Evolutionary conservation across 1,140 invertebrate genomes (phyloP).

Genomic region (Tetramorium parvispinum): DNA sequence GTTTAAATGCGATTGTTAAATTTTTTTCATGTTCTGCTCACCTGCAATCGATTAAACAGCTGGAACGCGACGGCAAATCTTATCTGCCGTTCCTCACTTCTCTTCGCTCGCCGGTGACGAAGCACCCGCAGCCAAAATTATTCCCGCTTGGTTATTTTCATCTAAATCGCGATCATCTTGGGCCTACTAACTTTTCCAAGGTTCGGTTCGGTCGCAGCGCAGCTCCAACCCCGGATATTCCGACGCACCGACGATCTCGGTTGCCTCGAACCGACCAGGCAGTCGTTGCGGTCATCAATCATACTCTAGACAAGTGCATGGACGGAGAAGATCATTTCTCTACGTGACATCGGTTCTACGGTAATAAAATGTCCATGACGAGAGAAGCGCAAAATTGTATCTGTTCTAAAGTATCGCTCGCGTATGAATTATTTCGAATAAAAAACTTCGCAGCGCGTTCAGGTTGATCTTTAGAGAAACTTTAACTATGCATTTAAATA

Average conservation of each 20-base stretch:
- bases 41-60: conserved; percentile 79
- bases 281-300: conserved; percentile 52
- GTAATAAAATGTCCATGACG: conserved; percentile 11
- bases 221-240: conserved; percentile 38
- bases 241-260: conserved; percentile 14
- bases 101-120: conserved; percentile 22
- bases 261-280: conserved; percentile 20
- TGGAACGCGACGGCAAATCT: conserved; percentile 75
- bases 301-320: conserved; percentile 54
- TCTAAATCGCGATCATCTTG: conserved; percentile 55
- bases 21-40: conserved; percentile 72
- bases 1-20: conserved; percentile 79
- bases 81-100: conserved; percentile 50
- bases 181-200: conserved; percentile 28
- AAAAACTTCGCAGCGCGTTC: neutral
- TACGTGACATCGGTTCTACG: conserved; percentile 2
- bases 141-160: conserved; percentile 55
- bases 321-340: conserved; percentile 65
- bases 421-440: neutral
- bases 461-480: neutral
- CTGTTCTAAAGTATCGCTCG: neutral
- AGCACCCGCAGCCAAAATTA: conserved; percentile 51
- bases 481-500: neutral
- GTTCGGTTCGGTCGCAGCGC: neutral
- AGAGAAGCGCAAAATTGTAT: conserved; percentile 4